These are phyloP conservation scores for Trichonephila clavipes DNA, from an alignment of 1,140 invertebrate species.

Conservation along the genomic window DNA sequence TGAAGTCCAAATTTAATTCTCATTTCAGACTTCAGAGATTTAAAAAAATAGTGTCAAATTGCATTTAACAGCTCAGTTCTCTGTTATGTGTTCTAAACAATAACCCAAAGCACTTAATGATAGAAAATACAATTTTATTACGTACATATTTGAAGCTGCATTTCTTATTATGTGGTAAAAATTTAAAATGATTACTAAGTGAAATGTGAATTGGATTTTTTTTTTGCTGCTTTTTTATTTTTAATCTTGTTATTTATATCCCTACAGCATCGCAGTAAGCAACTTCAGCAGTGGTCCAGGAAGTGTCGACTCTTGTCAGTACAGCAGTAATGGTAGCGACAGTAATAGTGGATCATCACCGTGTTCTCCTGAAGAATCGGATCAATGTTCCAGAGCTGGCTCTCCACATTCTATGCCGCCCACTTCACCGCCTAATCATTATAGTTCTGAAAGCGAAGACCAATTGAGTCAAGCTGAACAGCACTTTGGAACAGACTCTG, in stretches of 20 bases:
- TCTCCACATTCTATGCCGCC: conserved; percentile 75
- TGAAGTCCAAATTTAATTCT: no score
- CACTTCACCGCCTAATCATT: conserved; percentile 53
- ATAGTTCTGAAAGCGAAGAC: conserved; percentile 34
- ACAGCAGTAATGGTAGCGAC: conserved; percentile 67
- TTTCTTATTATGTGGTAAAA: no score
- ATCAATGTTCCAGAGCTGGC: conserved; percentile 62
- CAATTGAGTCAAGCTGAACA: neutral
- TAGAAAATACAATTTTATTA: no score
- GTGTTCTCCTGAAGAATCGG: conserved; percentile 68
- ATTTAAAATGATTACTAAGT: no score
- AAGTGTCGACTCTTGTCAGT: conserved; percentile 73
- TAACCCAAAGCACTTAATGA: no score
- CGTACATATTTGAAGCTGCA: no score
- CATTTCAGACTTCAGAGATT: no score
- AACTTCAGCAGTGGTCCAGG: conserved; percentile 74
- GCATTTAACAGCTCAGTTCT: no score
- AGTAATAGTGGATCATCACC: conserved; percentile 74
- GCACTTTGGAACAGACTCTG: neutral
- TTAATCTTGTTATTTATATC: conserved; percentile 76
- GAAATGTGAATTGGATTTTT: no score
- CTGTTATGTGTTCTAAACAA: no score
- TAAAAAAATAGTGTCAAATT: no score
- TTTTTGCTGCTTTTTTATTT: no score
- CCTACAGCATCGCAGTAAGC: conserved; percentile 70